Conservation (phyloP, 2,113 vertebrate species). For the Amphilophus citrinellus region DNA sequence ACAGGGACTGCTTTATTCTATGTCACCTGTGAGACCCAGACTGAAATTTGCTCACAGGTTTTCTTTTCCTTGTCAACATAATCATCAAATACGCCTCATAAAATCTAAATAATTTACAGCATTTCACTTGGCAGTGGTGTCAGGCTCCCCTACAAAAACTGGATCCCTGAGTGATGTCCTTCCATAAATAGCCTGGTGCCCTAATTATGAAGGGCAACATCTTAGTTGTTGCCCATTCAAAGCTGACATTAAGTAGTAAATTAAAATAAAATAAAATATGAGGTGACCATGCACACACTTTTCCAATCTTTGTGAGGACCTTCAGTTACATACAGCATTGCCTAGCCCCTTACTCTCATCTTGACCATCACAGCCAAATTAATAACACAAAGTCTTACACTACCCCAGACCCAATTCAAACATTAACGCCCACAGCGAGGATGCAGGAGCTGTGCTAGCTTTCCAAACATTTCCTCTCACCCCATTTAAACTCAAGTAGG, state of each 20-base stretch:
- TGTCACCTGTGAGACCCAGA: not conserved
- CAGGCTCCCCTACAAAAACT: not conserved
- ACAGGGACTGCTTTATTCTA: not conserved
- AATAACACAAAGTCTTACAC: not conserved
- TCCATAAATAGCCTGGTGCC: not conserved
- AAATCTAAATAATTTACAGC: not conserved
- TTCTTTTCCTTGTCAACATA: not conserved
- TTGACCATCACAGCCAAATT: not conserved
- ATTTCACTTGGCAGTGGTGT: not conserved
- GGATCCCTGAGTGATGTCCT: not conserved
- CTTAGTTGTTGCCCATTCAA: not conserved
- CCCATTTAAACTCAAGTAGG: not conserved
- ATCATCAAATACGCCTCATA: not conserved
- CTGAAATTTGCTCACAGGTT: not conserved
- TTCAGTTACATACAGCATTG: not conserved
- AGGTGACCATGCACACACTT: too few relatives aligned
- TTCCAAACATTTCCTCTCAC: not conserved
- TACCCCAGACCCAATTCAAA: not conserved
- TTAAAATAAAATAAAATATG: not conserved
- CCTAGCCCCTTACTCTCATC: not conserved
- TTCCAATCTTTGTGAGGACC: too few relatives aligned
- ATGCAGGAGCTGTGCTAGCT: not conserved
- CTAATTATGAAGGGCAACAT: not conserved
- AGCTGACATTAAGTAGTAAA: not conserved
- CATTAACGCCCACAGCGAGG: not conserved